These are phyloP conservation scores for Aleiodes leptofemur DNA, from an alignment of 2,888 invertebrate genomes.

Conservation along the genomic window DNA sequence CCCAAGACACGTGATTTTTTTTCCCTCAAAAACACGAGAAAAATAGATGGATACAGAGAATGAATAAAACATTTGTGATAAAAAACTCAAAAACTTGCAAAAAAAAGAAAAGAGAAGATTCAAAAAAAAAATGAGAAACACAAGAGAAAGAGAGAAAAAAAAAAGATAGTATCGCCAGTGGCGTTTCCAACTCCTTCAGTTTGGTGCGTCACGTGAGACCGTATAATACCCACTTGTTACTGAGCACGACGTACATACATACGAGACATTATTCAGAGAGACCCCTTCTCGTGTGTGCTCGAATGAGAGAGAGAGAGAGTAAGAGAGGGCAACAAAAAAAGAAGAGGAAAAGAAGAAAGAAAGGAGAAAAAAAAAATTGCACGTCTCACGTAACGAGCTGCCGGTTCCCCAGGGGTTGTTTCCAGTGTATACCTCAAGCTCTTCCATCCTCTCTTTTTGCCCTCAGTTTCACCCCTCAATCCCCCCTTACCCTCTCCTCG, in stretches of 20 bases:
- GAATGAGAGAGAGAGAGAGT: constrained; percentile 47
- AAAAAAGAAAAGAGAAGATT: not conserved
- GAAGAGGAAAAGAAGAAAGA: constrained; percentile 36
- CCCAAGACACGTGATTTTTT: not conserved
- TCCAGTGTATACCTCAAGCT: constrained; percentile 59
- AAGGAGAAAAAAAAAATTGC: constrained; percentile 59
- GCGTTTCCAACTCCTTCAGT: constrained; percentile 41
- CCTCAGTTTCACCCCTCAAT: constrained; percentile 17
- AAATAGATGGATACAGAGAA: not conserved
- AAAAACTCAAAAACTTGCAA: constrained; percentile 13
- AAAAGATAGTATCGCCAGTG: constrained; percentile 51
- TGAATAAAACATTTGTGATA: constrained; percentile 16
- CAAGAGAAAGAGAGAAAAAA: constrained; percentile 7
- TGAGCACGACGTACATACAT: constrained; percentile 53
- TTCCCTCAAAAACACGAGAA: not conserved
- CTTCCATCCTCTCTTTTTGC: constrained; percentile 46
- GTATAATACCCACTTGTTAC: constrained; percentile 73
- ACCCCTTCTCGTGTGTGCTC: constrained; percentile 32
- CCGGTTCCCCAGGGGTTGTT: constrained; percentile 70
- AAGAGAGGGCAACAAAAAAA: constrained; percentile 43
- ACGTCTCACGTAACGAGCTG: constrained; percentile 74
- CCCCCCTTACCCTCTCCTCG: constrained; percentile 58
- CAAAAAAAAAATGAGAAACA: constrained; percentile 21
- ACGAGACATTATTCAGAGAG: constrained; percentile 67
- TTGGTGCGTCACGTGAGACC: constrained; percentile 48